Conservation (phyloP, 2,888 invertebrate species). For the Ophion ventricosus region DNA sequence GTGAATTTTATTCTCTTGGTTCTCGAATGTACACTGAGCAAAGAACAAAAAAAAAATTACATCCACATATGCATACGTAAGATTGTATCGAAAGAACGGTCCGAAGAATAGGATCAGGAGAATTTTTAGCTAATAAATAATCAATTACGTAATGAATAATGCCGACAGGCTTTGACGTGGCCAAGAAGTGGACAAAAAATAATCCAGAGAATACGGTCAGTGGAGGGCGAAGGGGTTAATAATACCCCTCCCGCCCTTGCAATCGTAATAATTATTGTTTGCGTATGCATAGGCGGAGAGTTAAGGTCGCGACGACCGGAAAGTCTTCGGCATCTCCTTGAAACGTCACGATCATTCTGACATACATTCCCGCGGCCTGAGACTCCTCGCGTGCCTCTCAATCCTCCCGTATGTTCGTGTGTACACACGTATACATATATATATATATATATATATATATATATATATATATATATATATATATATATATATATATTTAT, state of each 20-base stretch:
- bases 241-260: slow-evolving; percentile 21
- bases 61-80: too few species aligned
- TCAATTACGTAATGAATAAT: background rate
- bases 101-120: too few species aligned
- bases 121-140: too few species aligned
- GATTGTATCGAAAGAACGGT: too few species aligned
- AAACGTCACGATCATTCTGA: slow-evolving; percentile 74
- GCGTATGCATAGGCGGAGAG: slow-evolving; percentile 40
- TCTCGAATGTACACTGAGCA: background rate
- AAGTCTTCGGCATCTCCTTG: slow-evolving; percentile 73
- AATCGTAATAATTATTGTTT: slow-evolving; percentile 31
- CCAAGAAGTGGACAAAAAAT: slow-evolving; percentile 1
- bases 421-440: slow-evolving; percentile 25
- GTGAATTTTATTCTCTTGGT: background rate
- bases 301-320: slow-evolving; percentile 67
- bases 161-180: background rate
- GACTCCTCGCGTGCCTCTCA: slow-evolving; percentile 52
- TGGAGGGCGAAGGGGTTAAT: background rate
- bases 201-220: slow-evolving; percentile 2
- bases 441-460: slow-evolving; percentile 16
- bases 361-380: slow-evolving; percentile 70
- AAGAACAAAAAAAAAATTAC: background rate
- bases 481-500: slow-evolving; percentile 15
- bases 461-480: slow-evolving; percentile 18
- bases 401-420: slow-evolving; percentile 41